Base-by-base conservation (phyloP, 1,140 invertebrate species). In the Anagrus nilaparvatae region DNA sequence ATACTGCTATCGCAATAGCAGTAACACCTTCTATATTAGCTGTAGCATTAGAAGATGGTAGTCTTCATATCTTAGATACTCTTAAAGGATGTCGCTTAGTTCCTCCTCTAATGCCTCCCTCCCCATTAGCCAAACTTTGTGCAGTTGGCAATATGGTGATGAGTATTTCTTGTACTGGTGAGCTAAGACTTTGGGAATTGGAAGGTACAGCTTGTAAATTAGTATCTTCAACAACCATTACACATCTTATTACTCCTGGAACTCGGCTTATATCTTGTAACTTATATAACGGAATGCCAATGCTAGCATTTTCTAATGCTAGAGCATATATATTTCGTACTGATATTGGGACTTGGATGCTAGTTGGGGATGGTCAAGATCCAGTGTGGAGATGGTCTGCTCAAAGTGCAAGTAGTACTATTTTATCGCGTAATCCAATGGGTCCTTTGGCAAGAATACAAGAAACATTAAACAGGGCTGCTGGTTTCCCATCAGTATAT, bases 11-110 rank as follows among this genome's bases (percentile, higher is more conserved):
- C 4, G 65, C 60, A 5, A 43, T 68, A 4, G 59, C 63, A 6
- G 59, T 56, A 2, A 60, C 65, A 3, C 58, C 64, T 18, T 60
- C 70, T 14, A 69, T 77, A 39, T 69, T 78, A 30, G 75, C 71
- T 48, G 62, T 81, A 32, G 70, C 72, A 21, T 78, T 82, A 55
- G 74, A 76, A 36, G 81, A 87, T 60, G 71, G 72, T 17, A 74
- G 73, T 34, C 65, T 86, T 42, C 77, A 80, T 56, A 70, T 77
- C 10, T 73, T 84, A 46, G 67, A 73, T 45, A 67, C 67, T 4
- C 54, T 53, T 0, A 72, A 66, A 48, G 78, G 75, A 10, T 59
- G 67, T 7, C 68, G 77, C 38, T 59, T 77, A 2, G 60, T 77
- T 33, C 81, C 81, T 2, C 77, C 78, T 3, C 54, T 82, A 13